These are phyloP conservation scores for Gadopsis marmoratus DNA, from an alignment of 2,797 vertebrate genomes.

Conservation along the genomic window DNA sequence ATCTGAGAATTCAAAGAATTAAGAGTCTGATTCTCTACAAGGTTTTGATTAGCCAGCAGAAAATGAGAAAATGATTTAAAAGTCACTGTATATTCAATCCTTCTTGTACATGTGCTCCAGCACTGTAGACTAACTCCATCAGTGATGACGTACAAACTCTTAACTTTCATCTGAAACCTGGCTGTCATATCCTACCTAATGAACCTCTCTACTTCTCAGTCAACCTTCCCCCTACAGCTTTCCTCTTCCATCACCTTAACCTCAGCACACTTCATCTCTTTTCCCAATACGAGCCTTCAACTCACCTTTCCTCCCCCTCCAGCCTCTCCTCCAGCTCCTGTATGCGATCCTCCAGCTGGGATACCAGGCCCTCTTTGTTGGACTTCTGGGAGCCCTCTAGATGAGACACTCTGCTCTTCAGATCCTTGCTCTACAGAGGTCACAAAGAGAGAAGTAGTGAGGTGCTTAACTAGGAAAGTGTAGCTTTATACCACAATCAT, in stretches of 20 bases:
- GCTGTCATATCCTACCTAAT: slow-evolving; percentile 5
- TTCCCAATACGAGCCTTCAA: background rate
- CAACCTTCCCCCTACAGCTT: background rate
- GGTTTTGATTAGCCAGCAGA: background rate
- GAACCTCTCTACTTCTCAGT: slow-evolving; percentile 15
- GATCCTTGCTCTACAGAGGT: slow-evolving; percentile 91
- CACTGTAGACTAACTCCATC: slow-evolving; percentile 3
- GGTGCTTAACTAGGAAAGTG: background rate
- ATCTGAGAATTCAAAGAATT: background rate
- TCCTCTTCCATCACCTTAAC: slow-evolving; percentile 15
- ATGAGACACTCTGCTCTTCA: slow-evolving; percentile 92
- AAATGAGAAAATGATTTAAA: background rate
- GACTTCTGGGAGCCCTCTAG: slow-evolving; percentile 93
- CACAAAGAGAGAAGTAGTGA: slow-evolving; percentile 14
- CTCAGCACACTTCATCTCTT: slow-evolving; percentile 8
- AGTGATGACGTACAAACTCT: slow-evolving; percentile 5
- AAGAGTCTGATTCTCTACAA: background rate
- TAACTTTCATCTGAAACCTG: slow-evolving; percentile 6
- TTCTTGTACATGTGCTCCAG: background rate
- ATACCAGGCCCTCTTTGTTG: slow-evolving; percentile 93
- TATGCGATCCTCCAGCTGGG: slow-evolving; percentile 92
- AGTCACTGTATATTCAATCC: background rate
- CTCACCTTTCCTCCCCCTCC: slow-evolving; percentile 94
- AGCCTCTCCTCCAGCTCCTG: slow-evolving; percentile 94
- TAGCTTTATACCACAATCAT: background rate